Evolutionary conservation across 2,797 vertebrate species (phyloP).

Genomic region (Sternarchorhynchus goeldii): DNA sequence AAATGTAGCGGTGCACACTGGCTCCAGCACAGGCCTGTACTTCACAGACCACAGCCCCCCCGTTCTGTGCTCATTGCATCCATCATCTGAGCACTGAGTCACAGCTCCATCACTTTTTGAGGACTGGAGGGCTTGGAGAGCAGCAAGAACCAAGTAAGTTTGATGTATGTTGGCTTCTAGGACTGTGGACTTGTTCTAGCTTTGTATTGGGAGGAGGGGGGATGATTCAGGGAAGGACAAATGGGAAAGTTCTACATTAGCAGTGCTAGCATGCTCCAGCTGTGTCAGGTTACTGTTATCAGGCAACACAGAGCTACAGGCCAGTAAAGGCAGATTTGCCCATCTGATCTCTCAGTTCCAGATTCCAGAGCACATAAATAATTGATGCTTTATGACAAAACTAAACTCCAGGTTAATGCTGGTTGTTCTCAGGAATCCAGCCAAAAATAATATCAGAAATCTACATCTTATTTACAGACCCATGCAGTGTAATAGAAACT

Average conservation of each 20-base stretch:
- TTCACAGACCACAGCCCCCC: conserved; percentile 19
- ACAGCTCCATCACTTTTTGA: not conserved
- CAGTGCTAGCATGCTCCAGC: not conserved
- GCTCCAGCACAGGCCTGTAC: not conserved
- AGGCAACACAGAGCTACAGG: not conserved
- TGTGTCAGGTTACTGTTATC: not conserved
- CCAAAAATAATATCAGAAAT: not conserved
- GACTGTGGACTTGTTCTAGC: too few relatives aligned
- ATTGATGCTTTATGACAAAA: not conserved
- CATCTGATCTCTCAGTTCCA: not conserved
- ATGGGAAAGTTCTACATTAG: not conserved
- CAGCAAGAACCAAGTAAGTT: too few relatives aligned
- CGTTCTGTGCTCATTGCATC: conserved; percentile 11
- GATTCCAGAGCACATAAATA: not conserved
- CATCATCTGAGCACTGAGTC: not conserved
- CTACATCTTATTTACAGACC: not conserved
- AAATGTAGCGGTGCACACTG: not conserved
- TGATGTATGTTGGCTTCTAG: too few relatives aligned
- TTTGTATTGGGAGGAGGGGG: too few relatives aligned
- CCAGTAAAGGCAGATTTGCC: not conserved
- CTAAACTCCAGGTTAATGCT: not conserved
- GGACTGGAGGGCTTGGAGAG: too few relatives aligned
- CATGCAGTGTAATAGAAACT: not conserved
- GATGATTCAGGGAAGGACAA: not conserved
- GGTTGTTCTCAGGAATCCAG: not conserved